Percentiles rank a stretch among this genome's conserved stretches.
Evolutionary conservation across 2,797 vertebrate species (phyloP).

Genomic region (Paratrypauchen microcephalus): DNA sequence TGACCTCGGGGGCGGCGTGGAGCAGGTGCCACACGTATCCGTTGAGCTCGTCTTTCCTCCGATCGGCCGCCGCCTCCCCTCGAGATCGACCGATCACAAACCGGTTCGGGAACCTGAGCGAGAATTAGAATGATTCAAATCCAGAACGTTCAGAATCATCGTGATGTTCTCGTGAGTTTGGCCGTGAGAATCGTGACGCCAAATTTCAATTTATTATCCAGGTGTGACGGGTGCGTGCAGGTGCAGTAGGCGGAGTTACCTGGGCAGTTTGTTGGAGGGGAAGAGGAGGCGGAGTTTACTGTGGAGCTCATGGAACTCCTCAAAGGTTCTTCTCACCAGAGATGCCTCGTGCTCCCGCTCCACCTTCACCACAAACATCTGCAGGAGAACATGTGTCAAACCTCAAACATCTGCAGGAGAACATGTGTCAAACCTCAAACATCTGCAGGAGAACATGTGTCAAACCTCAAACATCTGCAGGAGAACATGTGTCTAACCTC

Average conservation of each 20-base stretch:
- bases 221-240: no score
- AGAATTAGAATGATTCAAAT: no score
- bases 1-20: slow-evolving; percentile 82
- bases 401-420: no score
- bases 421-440: no score
- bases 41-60: slow-evolving; percentile 89
- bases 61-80: slow-evolving; percentile 87
- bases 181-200: no score
- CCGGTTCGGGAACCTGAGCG: slow-evolving; percentile 91
- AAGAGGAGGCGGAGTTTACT: slow-evolving; percentile 91
- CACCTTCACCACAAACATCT: slow-evolving; percentile 92
- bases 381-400: slow-evolving; percentile 12
- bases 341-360: slow-evolving; percentile 83
- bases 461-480: no score
- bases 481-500: no score
- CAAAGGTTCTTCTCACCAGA: slow-evolving; percentile 90
- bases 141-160: no score
- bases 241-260: slow-evolving; percentile 64
- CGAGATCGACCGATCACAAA: slow-evolving; percentile 90
- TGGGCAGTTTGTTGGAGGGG: slow-evolving; percentile 89
- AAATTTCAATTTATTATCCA: no score
- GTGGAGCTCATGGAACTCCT: slow-evolving; percentile 96
- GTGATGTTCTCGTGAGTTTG: no score
- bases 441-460: no score
- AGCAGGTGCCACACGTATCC: slow-evolving; percentile 94